Conservation (phyloP, 2,113 vertebrate species). For the Solenodon paradoxus region DNA sequence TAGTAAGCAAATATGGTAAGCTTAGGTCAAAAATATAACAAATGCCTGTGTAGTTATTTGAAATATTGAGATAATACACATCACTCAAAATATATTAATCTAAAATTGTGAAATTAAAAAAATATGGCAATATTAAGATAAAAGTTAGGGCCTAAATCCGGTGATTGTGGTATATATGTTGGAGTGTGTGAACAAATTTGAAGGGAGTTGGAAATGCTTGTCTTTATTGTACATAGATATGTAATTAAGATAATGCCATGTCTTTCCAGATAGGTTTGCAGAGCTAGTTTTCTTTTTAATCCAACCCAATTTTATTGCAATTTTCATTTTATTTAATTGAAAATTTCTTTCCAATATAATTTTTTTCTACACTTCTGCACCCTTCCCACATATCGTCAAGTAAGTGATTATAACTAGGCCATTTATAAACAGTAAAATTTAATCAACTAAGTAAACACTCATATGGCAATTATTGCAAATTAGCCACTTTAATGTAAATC, state of each 20-base stretch:
- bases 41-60: not conserved
- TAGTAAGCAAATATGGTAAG: not conserved
- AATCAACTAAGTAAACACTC: slow-evolving; percentile 68
- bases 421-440: slow-evolving; percentile 65
- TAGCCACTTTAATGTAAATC: slow-evolving; percentile 66
- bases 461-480: slow-evolving; percentile 68
- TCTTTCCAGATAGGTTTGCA: not conserved
- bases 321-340: slow-evolving; percentile 23
- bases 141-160: not conserved
- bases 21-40: not conserved
- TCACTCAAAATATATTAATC: not conserved
- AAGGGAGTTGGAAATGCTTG: not conserved
- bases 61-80: not conserved
- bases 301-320: not conserved
- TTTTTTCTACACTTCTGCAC: not conserved
- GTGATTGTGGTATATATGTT: not conserved
- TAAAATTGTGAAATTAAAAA: not conserved
- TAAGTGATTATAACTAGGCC: slow-evolving; percentile 19
- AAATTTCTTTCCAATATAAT: slow-evolving; percentile 16
- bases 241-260: not conserved
- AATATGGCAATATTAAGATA: not conserved
- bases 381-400: not conserved
- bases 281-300: slow-evolving; percentile 14
- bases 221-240: not conserved
- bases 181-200: not conserved